Evolutionary conservation across 2,113 vertebrate genomes (phyloP), one percentile per base, ranked within the genome.

Genomic region (Dicaeum eximium): DNA sequence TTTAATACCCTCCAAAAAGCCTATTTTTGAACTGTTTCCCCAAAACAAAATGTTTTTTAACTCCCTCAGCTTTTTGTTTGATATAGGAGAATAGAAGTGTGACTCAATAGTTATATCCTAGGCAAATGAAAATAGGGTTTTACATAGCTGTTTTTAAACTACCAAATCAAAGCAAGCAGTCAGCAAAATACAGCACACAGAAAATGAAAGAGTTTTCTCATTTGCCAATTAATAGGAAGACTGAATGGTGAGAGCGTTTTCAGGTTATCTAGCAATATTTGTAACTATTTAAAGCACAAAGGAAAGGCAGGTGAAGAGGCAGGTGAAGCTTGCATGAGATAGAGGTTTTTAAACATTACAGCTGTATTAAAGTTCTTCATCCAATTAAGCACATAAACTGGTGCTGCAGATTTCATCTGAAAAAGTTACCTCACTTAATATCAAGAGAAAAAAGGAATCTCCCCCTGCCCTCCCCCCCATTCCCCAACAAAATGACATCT

Each of bases 111-210:
- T 65, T 90, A 67, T 3, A 53, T 65, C 53, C 62, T 33, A 50
- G 77, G 81, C 57, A 89, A 80, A 51, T 82, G 56, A 75, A 79
- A 87, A 73, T 21, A 61, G 7, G 31, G 31, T 44, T 97, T 95
- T 88, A 45, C 15, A 23, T 35, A 81, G 58, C 45, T 84, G 51
- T 42, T 91, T 95, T 94, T 80, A 81, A 95, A 91, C 45, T 89
- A 69, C 51, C 69, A 78, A 94, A 88, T 31, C 11, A 10, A 95
- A 91, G 42, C 28, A 93, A 89, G n/a, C n/a, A 80, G 72, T 79
- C 48, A 83, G 66, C 71, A 80, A 81, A 90, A 89, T 40, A 20
- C 19, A 86, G 66, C 44, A 80, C 27, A 47, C 35, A 37, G 35
- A 84, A 92, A 91, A 33, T 13, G 24, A 30, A 60, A 56, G 24